These are phyloP conservation scores for Lasioglossum oenotherae DNA, from an alignment of 2,888 invertebrate species.

Conservation along the genomic window DNA sequence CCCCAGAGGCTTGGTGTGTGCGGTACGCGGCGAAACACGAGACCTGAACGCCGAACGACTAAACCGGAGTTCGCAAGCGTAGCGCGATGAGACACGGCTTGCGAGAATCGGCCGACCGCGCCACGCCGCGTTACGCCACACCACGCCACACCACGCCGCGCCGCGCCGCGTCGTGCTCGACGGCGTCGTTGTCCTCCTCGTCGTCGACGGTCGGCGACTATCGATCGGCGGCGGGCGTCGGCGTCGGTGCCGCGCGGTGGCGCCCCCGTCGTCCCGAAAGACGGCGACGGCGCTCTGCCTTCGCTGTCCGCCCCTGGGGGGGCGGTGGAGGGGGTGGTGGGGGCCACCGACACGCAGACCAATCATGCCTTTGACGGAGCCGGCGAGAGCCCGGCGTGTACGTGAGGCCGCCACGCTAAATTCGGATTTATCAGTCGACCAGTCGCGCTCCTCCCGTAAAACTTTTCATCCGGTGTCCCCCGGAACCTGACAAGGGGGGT, in stretches of 20 bases:
- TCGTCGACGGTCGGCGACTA: slow-evolving; percentile 75
- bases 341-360: slow-evolving; percentile 73
- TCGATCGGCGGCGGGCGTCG: slow-evolving; percentile 82
- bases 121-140: neutral
- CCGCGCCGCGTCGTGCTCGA: slow-evolving; percentile 19
- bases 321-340: slow-evolving; percentile 65
- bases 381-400: slow-evolving; percentile 77
- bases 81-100: neutral
- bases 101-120: slow-evolving; percentile 13
- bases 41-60: slow-evolving; percentile 23
- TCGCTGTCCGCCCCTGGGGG: slow-evolving; percentile 67
- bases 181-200: slow-evolving; percentile 56
- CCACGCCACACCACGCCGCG: neutral
- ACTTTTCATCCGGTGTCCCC: slow-evolving; percentile 54
- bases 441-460: slow-evolving; percentile 51
- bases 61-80: slow-evolving; percentile 5
- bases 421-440: slow-evolving; percentile 67
- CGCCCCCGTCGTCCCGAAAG: slow-evolving; percentile 76
- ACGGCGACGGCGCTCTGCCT: slow-evolving; percentile 68
- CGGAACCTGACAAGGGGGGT: neutral
- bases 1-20: neutral
- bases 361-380: slow-evolving; percentile 76
- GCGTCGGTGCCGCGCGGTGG: slow-evolving; percentile 80
- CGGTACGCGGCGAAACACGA: slow-evolving; percentile 23
- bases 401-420: slow-evolving; percentile 68